Evolutionary conservation across 2,888 invertebrate species (phyloP), one percentile per base, ranked within the genome.

Genomic region (Acheta domesticus): DNA sequence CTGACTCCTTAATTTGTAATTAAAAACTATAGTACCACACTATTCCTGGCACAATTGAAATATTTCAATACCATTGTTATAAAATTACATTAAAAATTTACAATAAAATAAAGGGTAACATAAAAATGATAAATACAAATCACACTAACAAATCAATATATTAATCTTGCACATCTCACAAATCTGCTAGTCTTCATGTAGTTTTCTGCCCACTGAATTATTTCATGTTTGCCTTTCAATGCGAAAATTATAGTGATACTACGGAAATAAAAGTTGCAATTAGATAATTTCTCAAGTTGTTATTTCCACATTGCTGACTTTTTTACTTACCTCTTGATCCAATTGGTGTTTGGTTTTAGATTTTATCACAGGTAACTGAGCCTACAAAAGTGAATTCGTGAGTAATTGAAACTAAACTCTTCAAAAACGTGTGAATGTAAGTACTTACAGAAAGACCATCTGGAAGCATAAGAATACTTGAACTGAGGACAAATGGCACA

Each of bases 231-330:
- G 62, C 62, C 62, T 14, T n/a, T 62, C 62, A 62, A 62, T 62
- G n/a, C 62, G 62, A n/a, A 62, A 62, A 62, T 62, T 16, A 62
- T 62, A 62, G 62, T 62, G 62, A 62, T 62, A 62, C 62, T 62
- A 12, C 5, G n/a, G n/a, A 62, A 62, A 14, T 36, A 8, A 36
- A 5, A 36, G 8, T 36, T 36, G 8, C 8, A 8, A 36, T 36
- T 36, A 36, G 36, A 36, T 8, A 36, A 36, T 36, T 36, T 8
- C 36, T 36, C 0, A 16, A 62, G 14, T 62, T 62, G 1, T 1
- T 62, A 62, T 16, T 62, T 62, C 11, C 16, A 62, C 62, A 62
- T 62, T 62, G 3, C 5, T 4, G 62, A 62, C 16, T 62, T 62
- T 62, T 8, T 12, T 19, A 62, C 62, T 62, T 62, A 62, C 62